Evolutionary conservation across 2,797 vertebrate species (phyloP).

Genomic region (Spheniscus humboldti): DNA sequence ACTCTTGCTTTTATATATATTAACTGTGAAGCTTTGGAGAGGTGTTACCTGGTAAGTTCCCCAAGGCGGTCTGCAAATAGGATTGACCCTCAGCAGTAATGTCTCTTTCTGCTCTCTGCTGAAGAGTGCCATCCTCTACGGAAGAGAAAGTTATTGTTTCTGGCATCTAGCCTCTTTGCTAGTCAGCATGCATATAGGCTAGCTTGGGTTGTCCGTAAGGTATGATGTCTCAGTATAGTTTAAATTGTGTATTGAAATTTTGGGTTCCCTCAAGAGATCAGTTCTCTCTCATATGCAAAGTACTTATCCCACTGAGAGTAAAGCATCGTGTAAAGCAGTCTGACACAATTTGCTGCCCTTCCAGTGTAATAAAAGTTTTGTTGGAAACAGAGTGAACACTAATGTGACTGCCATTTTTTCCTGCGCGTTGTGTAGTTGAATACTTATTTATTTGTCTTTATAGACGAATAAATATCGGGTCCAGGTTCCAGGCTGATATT

Average conservation of each 20-base stretch:
- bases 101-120: not conserved
- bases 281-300: not conserved
- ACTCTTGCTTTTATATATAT: not conserved
- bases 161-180: not conserved
- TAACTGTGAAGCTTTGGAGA: not conserved
- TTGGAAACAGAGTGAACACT: not conserved
- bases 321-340: not conserved
- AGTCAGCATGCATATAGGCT: not conserved
- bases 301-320: not conserved
- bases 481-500: constrained; percentile 87
- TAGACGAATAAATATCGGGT: constrained; percentile 88
- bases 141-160: not conserved
- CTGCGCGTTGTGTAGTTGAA: not conserved
- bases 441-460: constrained; percentile 31
- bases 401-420: not conserved
- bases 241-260: not conserved
- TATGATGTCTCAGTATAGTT: not conserved
- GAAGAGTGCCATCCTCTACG: not conserved
- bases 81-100: not conserved
- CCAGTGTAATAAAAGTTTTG: not conserved
- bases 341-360: constrained; percentile 34
- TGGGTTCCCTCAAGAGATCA: not conserved
- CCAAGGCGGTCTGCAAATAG: not conserved
- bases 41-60: not conserved
- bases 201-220: not conserved